Base-by-base conservation (phyloP, 2,888 invertebrate genomes). In the Melinaea marsaeus region DNA sequence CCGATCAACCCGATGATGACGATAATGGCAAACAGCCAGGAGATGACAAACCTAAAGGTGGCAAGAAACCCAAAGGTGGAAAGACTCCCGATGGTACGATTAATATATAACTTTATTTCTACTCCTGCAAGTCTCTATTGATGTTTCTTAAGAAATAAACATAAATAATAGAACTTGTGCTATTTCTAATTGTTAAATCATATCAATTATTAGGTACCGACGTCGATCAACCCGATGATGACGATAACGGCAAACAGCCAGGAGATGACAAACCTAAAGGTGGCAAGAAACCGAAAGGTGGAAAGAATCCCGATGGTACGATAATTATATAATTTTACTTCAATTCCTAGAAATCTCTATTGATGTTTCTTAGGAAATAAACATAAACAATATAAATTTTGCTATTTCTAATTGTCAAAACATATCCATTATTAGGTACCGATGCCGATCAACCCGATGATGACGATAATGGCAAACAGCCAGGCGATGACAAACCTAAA, bases 1-100 rank as follows among this genome's bases (percentile, higher is more conserved):
- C 2, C 22, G 51, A 22, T 13, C n/a, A 48, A n/a, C 48, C 48
- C 13, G 48, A 48, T 13, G n/a, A n/a, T 48, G 48, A 48, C n/a
- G 7, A 13, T 3, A 13, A 51, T 22, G 51, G 6, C 9, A 9
- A 32, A 5, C 51, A 51, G 5, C 51, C 51, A 51, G 51, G 22
- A 51, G 51, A 22, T 4, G 4, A 51, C 22, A 51, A 51, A 51
- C 51, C 51, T 32, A 51, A 51, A 32, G 51, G 51, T 51, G 51
- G 51, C 22, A 51, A 51, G 2, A 51, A 51, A 51, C 51, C 51
- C 4, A 51, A 22, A 51, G 48, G 48, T 48, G 51, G 51, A 13
- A 22, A 51, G 22, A 51, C 13, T 4, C 51, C 51, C 13, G 32
- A 51, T 22, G 51, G 51, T 13, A 42, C 11, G 9, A 42, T 42